These are phyloP conservation scores for Acanthopagrus latus DNA, from an alignment of 2,797 vertebrate species.

Conservation along the genomic window DNA sequence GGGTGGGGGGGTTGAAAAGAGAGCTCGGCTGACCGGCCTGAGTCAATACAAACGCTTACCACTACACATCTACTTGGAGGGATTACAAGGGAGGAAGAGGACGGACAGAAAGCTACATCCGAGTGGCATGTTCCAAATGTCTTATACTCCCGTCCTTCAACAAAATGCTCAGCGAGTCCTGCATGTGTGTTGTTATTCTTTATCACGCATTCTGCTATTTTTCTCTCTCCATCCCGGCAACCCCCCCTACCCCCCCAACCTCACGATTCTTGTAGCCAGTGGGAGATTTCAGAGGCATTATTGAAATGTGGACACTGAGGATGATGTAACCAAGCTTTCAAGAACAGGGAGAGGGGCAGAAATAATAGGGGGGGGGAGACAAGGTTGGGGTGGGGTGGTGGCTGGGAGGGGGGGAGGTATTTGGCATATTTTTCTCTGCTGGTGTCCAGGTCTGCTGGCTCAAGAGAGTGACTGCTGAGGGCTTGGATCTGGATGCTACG, in stretches of 20 bases:
- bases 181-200: slow-evolving; percentile 44
- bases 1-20: slow-evolving; percentile 63
- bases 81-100: slow-evolving; percentile 61
- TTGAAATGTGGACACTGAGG: slow-evolving; percentile 78
- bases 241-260: neutral
- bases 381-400: slow-evolving; percentile 29
- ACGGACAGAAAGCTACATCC: slow-evolving; percentile 59
- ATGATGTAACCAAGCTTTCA: slow-evolving; percentile 81
- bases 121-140: slow-evolving; percentile 59
- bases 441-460: slow-evolving; percentile 82
- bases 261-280: slow-evolving; percentile 49
- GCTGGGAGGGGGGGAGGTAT: slow-evolving; percentile 39
- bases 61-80: slow-evolving; percentile 65
- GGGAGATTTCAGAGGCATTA: slow-evolving; percentile 76
- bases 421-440: slow-evolving; percentile 74
- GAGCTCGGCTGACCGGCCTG: slow-evolving; percentile 71
- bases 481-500: slow-evolving; percentile 75
- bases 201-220: slow-evolving; percentile 58
- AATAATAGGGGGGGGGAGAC: slow-evolving; percentile 62
- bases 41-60: slow-evolving; percentile 79
- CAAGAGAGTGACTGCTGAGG: slow-evolving; percentile 76
- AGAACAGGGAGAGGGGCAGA: slow-evolving; percentile 72
- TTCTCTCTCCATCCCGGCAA: slow-evolving; percentile 29
- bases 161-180: slow-evolving; percentile 45
- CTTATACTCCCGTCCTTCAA: slow-evolving; percentile 45